Base-by-base conservation (phyloP, 2,888 invertebrate species). In the Sipunculus nudus region DNA sequence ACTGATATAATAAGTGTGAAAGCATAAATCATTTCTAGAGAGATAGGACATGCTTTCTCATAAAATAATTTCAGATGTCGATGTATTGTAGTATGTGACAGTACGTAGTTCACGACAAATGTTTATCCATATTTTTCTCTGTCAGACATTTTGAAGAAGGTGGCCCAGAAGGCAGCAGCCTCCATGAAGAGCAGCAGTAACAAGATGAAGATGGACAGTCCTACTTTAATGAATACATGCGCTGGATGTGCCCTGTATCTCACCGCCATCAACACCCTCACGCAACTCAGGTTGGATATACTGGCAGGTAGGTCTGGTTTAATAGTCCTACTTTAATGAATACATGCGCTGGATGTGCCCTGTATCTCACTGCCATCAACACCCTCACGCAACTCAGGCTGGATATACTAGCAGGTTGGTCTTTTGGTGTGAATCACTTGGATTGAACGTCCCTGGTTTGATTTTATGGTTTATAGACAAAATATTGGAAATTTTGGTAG, bases 171-270 rank as follows among this genome's bases (percentile, higher is more conserved):
- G 59, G 80, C 81, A 6, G 26, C 29, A n/a, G 60, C 63, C 25
- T 78, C 80, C 3, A 73, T 75, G 35, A 80, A 79, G 61, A 60
- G 68, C 43, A 67, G 65, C 21, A 61, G 63, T 31, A 66, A 87
- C 5, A 88, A 87, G 73, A 88, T 92, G 35, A 91, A 92, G 77
- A 83, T 95, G 45, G 93, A 93, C 29, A 91, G 92, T 60, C 88
- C 90, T 0, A 92, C 94, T 71, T 89, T 92, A 47, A 89, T 91
- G 46, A 89, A 91, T 75, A 90, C 95, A 8, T 91, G 95, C 3
- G 86, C 92, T 40, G 91, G 94, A 32, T 96, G 96, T 84, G 91
- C 92, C 23, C 89, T 98, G 86, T 98, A 96, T 84, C 92, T 95
- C 84, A 92, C 92, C 0, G 93, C 95, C 16, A 86, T 97, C 60